Percentiles rank a stretch among this genome's conserved stretches.
Evolutionary conservation across 2,797 vertebrate species (phyloP).

Genomic region (Sebastes nivosus): DNA sequence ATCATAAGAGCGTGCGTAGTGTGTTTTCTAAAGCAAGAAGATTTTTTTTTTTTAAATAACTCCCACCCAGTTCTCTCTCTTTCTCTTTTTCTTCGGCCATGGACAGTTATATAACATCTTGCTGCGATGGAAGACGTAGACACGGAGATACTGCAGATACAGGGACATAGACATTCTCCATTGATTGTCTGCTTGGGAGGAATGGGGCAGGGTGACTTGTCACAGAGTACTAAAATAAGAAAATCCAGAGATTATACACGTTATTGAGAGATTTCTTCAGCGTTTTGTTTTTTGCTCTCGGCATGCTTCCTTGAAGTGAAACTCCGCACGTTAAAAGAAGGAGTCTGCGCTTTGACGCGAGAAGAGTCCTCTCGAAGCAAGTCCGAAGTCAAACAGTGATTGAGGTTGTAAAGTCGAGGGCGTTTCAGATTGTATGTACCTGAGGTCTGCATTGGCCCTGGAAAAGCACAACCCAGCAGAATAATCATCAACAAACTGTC

Average conservation of each 20-base stretch:
- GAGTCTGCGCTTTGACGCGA: conserved; percentile 1
- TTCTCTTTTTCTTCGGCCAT: conserved; percentile 12
- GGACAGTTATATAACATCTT: conserved; percentile 46
- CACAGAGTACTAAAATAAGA: conserved; percentile 40
- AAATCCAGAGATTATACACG: conserved; percentile 49
- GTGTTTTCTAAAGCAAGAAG: conserved; percentile 65
- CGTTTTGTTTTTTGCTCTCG: conserved; percentile 3
- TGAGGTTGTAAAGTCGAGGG: conserved; percentile 63
- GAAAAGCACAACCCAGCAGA: conserved; percentile 66
- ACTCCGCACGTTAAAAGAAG: conserved; percentile 3
- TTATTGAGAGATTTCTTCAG: conserved; percentile 32
- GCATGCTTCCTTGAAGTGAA: conserved; percentile 43
- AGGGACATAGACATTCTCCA: conserved; percentile 51
- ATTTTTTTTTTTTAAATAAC: conserved; percentile 12
- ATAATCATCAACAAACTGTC: conserved; percentile 50
- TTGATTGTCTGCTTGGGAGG: conserved; percentile 73
- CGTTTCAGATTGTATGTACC: conserved; percentile 72
- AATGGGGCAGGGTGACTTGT: conserved; percentile 56
- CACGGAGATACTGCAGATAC: conserved; percentile 45
- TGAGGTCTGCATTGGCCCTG: conserved; percentile 75
- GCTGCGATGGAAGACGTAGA: conserved; percentile 61
- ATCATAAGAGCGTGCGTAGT: conserved; percentile 74
- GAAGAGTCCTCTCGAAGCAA: conserved; percentile 18
- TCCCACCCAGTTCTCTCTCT: conserved; percentile 28
- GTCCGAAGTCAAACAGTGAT: conserved; percentile 52